Evolutionary conservation across 2,113 vertebrate genomes (phyloP).

Genomic region (Galbula dea): DNA sequence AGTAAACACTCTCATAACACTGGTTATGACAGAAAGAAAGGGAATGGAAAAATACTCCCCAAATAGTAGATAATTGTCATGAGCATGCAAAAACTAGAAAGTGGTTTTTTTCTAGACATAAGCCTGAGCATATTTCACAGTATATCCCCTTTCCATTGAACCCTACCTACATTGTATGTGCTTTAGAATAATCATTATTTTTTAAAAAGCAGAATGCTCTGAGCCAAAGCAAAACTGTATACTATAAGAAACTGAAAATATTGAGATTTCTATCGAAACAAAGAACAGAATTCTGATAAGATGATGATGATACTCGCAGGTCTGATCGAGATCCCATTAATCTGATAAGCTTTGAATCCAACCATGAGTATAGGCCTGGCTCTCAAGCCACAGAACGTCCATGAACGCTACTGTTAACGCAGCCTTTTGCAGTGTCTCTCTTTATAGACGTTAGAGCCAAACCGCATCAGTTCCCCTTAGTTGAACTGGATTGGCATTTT

Average conservation of each 20-base stretch:
- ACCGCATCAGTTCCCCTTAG: slow-evolving; percentile 3
- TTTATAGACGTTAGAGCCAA: not conserved
- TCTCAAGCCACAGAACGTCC: not conserved
- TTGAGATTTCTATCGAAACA: not conserved
- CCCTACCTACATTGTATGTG: not conserved
- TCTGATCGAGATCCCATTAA: not conserved
- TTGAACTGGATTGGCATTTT: slow-evolving; percentile 32
- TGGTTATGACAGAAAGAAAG: not conserved
- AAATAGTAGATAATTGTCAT: not conserved
- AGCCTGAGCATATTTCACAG: not conserved
- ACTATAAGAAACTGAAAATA: not conserved
- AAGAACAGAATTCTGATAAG: not conserved
- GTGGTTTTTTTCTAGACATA: not conserved
- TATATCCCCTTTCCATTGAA: not conserved
- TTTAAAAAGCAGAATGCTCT: not conserved
- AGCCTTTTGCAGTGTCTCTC: not conserved
- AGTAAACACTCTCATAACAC: not conserved
- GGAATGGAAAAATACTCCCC: not conserved
- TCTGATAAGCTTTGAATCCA: not conserved
- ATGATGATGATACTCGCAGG: not conserved
- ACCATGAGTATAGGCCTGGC: not conserved
- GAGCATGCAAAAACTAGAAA: not conserved
- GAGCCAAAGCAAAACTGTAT: not conserved
- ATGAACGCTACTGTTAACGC: not conserved
- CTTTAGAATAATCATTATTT: not conserved